Evolutionary conservation across 2,113 vertebrate genomes (phyloP).

Genomic region (Grantiella picta): DNA sequence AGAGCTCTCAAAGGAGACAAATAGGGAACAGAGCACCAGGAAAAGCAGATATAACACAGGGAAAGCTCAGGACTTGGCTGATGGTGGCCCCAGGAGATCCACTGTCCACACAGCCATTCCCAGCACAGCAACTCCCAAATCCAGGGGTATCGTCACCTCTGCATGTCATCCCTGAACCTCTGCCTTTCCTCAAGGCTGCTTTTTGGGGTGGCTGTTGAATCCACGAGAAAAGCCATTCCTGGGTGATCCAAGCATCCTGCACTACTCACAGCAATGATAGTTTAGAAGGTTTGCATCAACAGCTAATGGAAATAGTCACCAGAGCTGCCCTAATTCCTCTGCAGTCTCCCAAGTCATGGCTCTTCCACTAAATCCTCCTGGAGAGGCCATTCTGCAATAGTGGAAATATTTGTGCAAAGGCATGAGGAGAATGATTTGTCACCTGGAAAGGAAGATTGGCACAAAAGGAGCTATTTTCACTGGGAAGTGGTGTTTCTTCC

Average conservation of each 20-base stretch:
- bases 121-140: neutral
- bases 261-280: neutral
- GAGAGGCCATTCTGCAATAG: neutral
- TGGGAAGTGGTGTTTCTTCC: neutral
- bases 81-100: neutral
- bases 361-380: neutral
- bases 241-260: neutral
- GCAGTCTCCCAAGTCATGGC: neutral
- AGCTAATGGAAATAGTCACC: neutral
- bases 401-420: neutral
- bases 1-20: neutral
- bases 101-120: neutral
- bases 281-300: neutral
- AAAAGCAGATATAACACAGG: neutral
- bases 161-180: neutral
- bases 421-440: neutral
- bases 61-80: neutral
- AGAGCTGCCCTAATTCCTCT: neutral
- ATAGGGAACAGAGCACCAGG: neutral
- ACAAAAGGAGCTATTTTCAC: neutral
- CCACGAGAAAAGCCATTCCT: neutral
- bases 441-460: neutral
- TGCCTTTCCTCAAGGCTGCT: neutral
- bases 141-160: neutral
- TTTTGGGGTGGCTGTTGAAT: neutral